Evolutionary conservation across 37 sponge, comb jelly and placozoan species (phyloP).

Genomic region (Corticium candelabrum): DNA sequence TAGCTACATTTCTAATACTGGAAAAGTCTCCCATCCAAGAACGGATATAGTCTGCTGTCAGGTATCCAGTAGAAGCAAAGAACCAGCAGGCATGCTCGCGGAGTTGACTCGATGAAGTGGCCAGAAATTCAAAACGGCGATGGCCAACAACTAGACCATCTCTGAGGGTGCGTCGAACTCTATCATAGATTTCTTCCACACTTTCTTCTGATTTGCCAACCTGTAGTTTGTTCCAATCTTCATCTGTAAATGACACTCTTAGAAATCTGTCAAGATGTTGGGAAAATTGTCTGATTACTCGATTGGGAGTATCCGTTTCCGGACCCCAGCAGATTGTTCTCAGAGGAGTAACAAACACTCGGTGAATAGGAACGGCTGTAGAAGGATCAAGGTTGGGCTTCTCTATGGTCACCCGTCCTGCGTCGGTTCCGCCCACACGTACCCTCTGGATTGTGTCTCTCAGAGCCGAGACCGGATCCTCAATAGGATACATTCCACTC

Average conservation of each 20-base stretch:
- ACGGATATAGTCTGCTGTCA: constrained; percentile 12
- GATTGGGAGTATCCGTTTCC: constrained; percentile 20
- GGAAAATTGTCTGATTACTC: constrained; percentile 10
- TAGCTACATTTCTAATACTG: constrained; percentile 8
- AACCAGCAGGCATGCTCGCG: constrained; percentile 14
- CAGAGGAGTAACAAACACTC: constrained; percentile 15
- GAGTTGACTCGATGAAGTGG: not conserved
- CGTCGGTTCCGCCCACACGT: not conserved
- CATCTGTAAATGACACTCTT: constrained; percentile 23
- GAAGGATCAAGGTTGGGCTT: not conserved
- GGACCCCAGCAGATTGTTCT: constrained; percentile 13
- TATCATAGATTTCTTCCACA: not conserved
- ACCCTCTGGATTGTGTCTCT: not conserved
- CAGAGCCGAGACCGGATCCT: not conserved
- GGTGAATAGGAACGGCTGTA: not conserved
- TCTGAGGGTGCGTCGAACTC: not conserved
- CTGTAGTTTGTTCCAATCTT: constrained; percentile 2
- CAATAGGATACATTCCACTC: not conserved
- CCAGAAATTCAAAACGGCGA: constrained; percentile 1
- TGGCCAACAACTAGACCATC: not conserved
- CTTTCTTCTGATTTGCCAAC: not conserved
- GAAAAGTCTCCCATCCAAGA: constrained; percentile 25
- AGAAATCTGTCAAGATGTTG: constrained; percentile 15
- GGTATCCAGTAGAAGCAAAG: not conserved
- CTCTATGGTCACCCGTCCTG: no score